Base-by-base conservation (phyloP, 1,140 invertebrate species). In the Nixonia krombeini region DNA sequence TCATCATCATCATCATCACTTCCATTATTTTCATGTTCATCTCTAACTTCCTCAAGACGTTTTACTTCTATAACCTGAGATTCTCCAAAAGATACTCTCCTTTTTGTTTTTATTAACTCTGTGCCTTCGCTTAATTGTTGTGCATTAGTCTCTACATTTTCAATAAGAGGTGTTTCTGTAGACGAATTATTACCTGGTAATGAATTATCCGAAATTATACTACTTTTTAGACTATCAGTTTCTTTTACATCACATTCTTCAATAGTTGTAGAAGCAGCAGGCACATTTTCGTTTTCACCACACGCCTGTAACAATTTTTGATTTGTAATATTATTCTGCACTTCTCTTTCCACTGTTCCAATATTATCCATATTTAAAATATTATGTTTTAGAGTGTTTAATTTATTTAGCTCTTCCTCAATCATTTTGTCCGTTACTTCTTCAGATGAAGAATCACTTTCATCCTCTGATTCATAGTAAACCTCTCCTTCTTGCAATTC, bases 351-450 rank as follows among this genome's bases (percentile, higher is more conserved):
- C 16, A 40, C 16, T n/a, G n/a, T n/a, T n/a, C n/a, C n/a, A n/a
- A n/a, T n/a, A n/a, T n/a, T n/a, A n/a, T n/a, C n/a, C n/a, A n/a
- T n/a, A n/a, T n/a, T n/a, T n/a, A n/a, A n/a, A n/a, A n/a, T n/a
- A n/a, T n/a, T n/a, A n/a, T n/a, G n/a, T n/a, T 65, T 49, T 40
- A 57, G 53, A 16, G 53, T 47, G 46, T 52, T 65, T 52, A 65
- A 53, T 65, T 65, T 29, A 25, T 65, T 49, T 49, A 58, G 56
- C 58, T 58, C 37, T 46, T 57, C n/a, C 41, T 65, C 38, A n/a
- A n/a, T n/a, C 57, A 53, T 58, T 58, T 52, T 23, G 47, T 65
- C 62, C 31, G 41, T 53, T 42, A 58, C 47, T 18, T 65, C 53
- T 29, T 58, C 53, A 17, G 33, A 52, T 42, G 53, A 65, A 17